phyloP scores from a whole-genome alignment of 2,888 invertebrate species.

The Neelides folsomi region DNA sequence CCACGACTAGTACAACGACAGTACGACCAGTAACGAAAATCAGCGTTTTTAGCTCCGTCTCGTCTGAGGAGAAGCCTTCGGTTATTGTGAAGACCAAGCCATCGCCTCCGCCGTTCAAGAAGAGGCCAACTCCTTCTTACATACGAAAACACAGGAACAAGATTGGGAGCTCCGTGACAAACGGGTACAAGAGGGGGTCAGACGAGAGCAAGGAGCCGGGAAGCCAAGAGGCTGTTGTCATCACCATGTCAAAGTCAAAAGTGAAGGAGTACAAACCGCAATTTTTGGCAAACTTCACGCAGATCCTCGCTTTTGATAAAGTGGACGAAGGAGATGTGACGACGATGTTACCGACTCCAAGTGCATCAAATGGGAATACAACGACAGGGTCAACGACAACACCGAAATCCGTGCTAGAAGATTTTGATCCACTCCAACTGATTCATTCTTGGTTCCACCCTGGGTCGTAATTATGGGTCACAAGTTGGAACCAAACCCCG shows the following conservation, averaged over 20 bases:
- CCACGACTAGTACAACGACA: slow-evolving; percentile 1
- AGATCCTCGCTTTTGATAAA: slow-evolving; percentile 29
- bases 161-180: slow-evolving; percentile 7
- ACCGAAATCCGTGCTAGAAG: slow-evolving; percentile 23
- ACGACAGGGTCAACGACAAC: neutral
- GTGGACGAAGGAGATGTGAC: slow-evolving; percentile 10
- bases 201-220: slow-evolving; percentile 3
- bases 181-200: slow-evolving; percentile 11
- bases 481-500: no score
- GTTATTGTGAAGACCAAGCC: slow-evolving; percentile 5
- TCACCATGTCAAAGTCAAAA: slow-evolving; percentile 28
- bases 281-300: slow-evolving; percentile 25
- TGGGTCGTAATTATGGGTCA: no score
- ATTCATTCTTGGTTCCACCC: slow-evolving; percentile 27
- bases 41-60: no score
- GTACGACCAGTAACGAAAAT: no score
- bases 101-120: slow-evolving; percentile 25
- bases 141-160: slow-evolving; percentile 8
- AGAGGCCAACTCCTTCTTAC: slow-evolving; percentile 21
- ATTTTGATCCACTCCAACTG: slow-evolving; percentile 31
- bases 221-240: slow-evolving; percentile 19
- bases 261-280: slow-evolving; percentile 33
- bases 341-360: neutral
- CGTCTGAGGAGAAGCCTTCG: no score
- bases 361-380: neutral